Conservation (phyloP, 1,140 invertebrate genomes). For the Bactericera cockerelli region DNA sequence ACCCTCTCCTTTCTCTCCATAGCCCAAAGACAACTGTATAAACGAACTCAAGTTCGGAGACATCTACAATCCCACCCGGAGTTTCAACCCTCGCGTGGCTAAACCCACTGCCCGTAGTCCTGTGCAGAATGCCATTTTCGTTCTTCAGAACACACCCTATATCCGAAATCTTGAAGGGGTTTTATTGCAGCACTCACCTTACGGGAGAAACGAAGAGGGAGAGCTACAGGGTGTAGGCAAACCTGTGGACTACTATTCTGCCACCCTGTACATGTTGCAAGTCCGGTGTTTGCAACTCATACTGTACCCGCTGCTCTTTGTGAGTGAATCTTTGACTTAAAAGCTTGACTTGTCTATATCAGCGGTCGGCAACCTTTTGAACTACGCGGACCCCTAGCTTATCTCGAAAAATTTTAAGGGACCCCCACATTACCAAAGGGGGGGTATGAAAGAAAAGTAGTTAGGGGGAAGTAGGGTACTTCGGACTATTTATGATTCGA, state of each 20-base stretch:
- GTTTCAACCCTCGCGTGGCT: constrained; percentile 27
- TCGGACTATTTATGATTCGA: too few species aligned
- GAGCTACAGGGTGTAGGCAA: constrained; percentile 40
- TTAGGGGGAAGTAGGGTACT: too few species aligned
- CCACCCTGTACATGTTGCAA: neutral
- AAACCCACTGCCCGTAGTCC: constrained; percentile 49
- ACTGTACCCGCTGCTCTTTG: neutral
- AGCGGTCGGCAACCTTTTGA: too few species aligned
- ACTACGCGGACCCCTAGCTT: too few species aligned
- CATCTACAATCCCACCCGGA: constrained; percentile 38
- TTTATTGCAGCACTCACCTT: too few species aligned
- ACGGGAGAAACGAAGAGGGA: too few species aligned
- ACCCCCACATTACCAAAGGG: too few species aligned
- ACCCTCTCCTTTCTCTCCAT: constrained; percentile 14
- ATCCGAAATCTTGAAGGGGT: constrained; percentile 55
- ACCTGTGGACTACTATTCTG: neutral
- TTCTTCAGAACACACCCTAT: constrained; percentile 71
- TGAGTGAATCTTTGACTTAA: too few species aligned
- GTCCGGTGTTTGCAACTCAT: neutral
- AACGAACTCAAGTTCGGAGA: constrained; percentile 40
- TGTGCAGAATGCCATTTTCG: constrained; percentile 49
- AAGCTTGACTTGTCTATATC: too few species aligned
- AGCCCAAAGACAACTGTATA: constrained; percentile 32
- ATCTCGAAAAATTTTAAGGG: too few species aligned
- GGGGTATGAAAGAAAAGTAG: too few species aligned